Conservation (phyloP, 2,797 vertebrate genomes). For the Urosaurus nigricauda region DNA sequence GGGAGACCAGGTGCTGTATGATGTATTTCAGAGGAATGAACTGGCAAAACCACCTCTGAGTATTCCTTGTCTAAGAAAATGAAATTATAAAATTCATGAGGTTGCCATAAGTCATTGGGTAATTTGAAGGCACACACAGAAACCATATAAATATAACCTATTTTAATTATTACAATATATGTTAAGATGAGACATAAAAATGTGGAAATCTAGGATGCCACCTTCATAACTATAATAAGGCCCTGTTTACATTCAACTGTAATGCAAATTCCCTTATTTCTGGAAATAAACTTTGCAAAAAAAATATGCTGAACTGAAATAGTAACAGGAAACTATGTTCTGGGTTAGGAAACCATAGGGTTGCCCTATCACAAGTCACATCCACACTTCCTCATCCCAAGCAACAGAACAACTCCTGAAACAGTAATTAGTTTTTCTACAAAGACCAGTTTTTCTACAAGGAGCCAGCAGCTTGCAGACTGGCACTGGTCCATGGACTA, state of each 20-base stretch:
- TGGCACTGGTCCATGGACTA: too few relatives aligned
- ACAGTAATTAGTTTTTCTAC: background rate
- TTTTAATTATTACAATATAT: background rate
- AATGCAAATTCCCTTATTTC: constrained; percentile 12
- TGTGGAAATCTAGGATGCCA: background rate
- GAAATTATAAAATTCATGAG: too few relatives aligned
- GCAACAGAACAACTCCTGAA: background rate
- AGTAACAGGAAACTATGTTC: constrained; percentile 29
- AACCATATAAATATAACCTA: too few relatives aligned
- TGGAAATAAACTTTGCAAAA: constrained; percentile 10
- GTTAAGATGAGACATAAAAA: background rate
- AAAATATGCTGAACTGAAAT: background rate
- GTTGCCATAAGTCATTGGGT: too few relatives aligned
- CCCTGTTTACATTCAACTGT: constrained; percentile 5
- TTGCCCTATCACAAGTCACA: constrained; percentile 2
- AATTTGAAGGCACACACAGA: too few relatives aligned
- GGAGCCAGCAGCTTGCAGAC: too few relatives aligned
- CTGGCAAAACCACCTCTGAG: too few relatives aligned
- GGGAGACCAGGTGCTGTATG: too few relatives aligned
- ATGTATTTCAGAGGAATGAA: too few relatives aligned
- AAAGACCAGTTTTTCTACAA: background rate
- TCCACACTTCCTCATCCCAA: background rate
- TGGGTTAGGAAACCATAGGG: background rate
- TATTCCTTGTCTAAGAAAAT: too few relatives aligned
- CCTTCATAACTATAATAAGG: background rate